Base-by-base conservation (phyloP, 1,140 invertebrate genomes). In the Condylostylus longicornis region DNA sequence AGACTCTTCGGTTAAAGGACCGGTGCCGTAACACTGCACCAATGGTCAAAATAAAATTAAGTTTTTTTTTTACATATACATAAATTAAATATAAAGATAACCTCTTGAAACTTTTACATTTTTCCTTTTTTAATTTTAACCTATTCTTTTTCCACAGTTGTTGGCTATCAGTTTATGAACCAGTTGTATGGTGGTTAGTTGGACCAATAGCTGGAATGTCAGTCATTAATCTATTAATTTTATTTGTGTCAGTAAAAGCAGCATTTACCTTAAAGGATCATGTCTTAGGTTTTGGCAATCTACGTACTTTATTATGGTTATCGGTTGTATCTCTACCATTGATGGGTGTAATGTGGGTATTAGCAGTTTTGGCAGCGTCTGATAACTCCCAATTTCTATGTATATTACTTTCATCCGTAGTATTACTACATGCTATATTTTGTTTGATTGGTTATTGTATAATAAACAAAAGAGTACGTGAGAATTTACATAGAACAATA, bases 91-190 rank as follows among this genome's bases (percentile, higher is more conserved):
- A 17, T 29, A 32, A 18, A 30, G 10, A 13, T 37, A n/a, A 14
- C 12, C 18, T 33, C 20, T 6, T 17, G 14, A 15, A 28, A 31
- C 15, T 17, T 22, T n/a, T 21, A 30, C 23, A 43, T 13, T 36
- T 12, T 21, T 31, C n/a, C 22, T 37, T 13, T 19, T 40, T 42
- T 38, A 42, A 39, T 27, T 27, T 10, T 13, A 33, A 19, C n/a
- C 17, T 28, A 14, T 7, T 22, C 6, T 6, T 40, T 37, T 25
- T 42, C 67, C 67, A 28, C 54, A 91, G 87, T 54, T 95, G 89
- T 55, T 95, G 89, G 89, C 66, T 95, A n/a, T 87, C 83, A 1
- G 74, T 90, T 8, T 88, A 91, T 54, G 86, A 93, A 55, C 79
- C 78, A 17, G 80, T 90, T 9, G 79, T 91, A 6, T 93, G 88